Base-by-base conservation (phyloP, 2,797 vertebrate species). In the Typhlichthys eigenmanni region DNA sequence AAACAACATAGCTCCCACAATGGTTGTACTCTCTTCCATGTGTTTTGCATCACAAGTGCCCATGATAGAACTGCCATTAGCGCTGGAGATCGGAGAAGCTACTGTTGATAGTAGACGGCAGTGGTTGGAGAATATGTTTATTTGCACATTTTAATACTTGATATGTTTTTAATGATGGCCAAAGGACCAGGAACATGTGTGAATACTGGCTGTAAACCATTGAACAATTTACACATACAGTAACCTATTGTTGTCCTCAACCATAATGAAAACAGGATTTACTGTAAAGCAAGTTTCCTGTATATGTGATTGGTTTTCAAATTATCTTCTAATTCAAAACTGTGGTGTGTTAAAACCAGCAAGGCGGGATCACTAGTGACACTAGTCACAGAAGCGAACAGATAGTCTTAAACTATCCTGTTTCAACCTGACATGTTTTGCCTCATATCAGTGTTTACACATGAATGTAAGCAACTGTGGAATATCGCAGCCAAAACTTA, bases 1-100 rank as follows among this genome's bases (percentile, higher is more conserved):
- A 74, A 73, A 82, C 38, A 43, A 9, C 79, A 80, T 85, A 85
- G 85, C 82, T 79, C 66, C 72, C 65, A 68, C 29, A 79, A 76
- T 66, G 55, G 19, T 61, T 67, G 78, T 77, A 69, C 68, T 75
- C 68, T 65, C 72, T 66, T 75, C 73, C 72, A 82, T 76, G 82
- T 71, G 74, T 79, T 71, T 82, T 81, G 74, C 67, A 82, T 92
- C 88, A 92, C 90, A 89, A 92, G 89, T 92, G 90, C 86, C 88
- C 87, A 77, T 81, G 68, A 81, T 78, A 51, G 76, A 85, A 79
- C 73, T 75, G 81, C 87, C 83, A 80, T 61, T 64, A 53, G 8
- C 64, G 68, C 58, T 13, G 10, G 17, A 72, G 56, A 64, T 29
- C 13, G 55, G 32, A 60, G 11, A 73, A 43, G 63, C 47, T 60